phyloP scores from a whole-genome alignment of 2,113 vertebrate genomes.

The Gobio gobio region DNA sequence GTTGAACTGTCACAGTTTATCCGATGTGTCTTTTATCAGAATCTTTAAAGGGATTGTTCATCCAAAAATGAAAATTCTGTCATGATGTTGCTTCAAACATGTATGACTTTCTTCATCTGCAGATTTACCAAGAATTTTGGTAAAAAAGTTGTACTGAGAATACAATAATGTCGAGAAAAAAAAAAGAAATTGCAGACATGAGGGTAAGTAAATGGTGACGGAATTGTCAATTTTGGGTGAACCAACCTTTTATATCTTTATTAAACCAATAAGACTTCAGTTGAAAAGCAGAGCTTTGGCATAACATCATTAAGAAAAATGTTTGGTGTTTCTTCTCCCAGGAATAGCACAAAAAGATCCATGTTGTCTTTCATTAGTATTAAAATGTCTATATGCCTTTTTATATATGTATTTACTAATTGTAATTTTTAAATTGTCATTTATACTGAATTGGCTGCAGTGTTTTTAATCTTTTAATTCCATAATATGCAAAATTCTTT shows the following conservation, averaged over 20 bases:
- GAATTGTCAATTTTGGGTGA: background rate
- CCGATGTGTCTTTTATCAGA: too few species aligned
- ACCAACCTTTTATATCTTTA: background rate
- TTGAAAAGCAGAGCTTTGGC: background rate
- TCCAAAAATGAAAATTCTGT: too few species aligned
- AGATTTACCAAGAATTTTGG: background rate
- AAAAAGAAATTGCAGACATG: too few species aligned
- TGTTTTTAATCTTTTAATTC: background rate
- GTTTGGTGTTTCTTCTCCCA: background rate
- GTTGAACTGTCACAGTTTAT: background rate
- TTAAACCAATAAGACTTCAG: background rate
- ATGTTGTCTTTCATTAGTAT: background rate
- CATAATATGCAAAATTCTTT: background rate
- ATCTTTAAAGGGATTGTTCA: too few species aligned
- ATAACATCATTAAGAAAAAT: background rate
- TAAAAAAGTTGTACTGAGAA: background rate
- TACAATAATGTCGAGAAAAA: background rate
- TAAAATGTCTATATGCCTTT: slow-evolving; percentile 21
- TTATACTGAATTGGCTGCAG: background rate
- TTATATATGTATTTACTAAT: slow-evolving; percentile 19
- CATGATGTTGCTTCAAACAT: background rate
- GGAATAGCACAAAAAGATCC: background rate
- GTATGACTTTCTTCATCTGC: background rate
- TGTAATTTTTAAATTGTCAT: slow-evolving; percentile 8
- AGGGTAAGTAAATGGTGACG: too few species aligned